phyloP scores from a whole-genome alignment of 2,797 vertebrate genomes.

The Glossophaga mutica region DNA sequence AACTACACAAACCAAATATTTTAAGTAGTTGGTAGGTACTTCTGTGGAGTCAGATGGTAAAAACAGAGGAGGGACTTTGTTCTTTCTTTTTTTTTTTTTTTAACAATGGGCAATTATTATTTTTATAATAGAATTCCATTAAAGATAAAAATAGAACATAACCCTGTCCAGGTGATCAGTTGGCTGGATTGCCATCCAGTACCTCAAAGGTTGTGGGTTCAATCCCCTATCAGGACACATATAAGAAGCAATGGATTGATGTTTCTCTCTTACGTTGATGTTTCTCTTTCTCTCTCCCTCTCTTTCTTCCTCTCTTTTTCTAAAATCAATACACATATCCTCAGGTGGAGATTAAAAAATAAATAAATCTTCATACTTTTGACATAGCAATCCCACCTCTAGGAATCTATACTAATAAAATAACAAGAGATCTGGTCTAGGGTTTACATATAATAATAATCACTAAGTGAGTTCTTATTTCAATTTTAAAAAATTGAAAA shows the following conservation, averaged over 20 bases:
- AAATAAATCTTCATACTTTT: slow-evolving; percentile 15
- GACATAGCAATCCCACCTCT: background rate
- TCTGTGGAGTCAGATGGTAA: background rate
- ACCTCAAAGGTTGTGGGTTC: background rate
- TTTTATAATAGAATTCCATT: slow-evolving; percentile 11
- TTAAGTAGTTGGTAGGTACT: background rate
- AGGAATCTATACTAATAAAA: background rate
- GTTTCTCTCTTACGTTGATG: background rate
- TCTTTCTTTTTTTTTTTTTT: background rate
- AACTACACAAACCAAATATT: background rate
- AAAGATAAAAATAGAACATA: background rate
- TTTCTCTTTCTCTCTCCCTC: background rate
- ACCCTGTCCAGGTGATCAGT: background rate
- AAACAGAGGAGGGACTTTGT: background rate
- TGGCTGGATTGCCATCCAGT: background rate
- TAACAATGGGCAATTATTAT: background rate
- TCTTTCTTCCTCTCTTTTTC: background rate
- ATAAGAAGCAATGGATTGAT: background rate
- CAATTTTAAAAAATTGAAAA: background rate
- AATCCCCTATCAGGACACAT: background rate
- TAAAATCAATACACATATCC: too few species aligned
- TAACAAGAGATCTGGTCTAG: background rate
- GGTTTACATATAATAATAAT: background rate
- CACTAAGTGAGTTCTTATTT: background rate
- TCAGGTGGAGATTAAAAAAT: too few species aligned